Conservation (phyloP, 2,113 vertebrate species). For the Calyptomena viridis region DNA sequence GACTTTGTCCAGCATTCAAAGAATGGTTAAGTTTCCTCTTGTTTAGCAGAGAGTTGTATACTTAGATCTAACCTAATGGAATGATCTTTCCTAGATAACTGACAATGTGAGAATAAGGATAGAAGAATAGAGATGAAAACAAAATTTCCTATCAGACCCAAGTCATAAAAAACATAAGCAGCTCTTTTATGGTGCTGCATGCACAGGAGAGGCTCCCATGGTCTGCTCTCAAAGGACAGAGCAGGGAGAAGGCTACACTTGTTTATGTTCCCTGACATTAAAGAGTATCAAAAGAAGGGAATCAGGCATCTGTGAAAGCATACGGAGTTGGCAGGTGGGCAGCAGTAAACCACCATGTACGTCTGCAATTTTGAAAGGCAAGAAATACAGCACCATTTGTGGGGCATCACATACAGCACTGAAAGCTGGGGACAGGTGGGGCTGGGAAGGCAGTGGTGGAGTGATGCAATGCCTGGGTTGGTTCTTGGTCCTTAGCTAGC, state of each 20-base stretch:
- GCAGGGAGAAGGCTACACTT: not conserved
- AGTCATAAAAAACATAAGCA: not conserved
- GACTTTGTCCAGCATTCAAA: not conserved
- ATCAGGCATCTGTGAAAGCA: not conserved
- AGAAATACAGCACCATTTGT: not conserved
- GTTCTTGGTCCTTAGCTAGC: too few relatives aligned
- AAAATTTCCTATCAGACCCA: not conserved
- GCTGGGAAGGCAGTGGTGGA: accelerated
- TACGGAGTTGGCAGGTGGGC: not conserved
- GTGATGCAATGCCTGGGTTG: too few relatives aligned
- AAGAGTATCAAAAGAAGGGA: not conserved
- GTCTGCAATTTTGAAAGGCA: not conserved
- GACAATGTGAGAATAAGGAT: not conserved
- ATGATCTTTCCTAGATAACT: not conserved
- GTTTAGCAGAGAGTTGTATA: not conserved
- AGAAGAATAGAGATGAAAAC: not conserved
- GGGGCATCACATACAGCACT: accelerated
- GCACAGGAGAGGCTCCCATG: not conserved
- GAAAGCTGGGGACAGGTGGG: not conserved
- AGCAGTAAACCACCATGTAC: not conserved
- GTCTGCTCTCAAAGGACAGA: not conserved
- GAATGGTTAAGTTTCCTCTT: not conserved
- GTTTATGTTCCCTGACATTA: not conserved
- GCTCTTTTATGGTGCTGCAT: not conserved
- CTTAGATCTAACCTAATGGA: not conserved